Evolutionary conservation across 2,888 invertebrate species (phyloP).

Genomic region (Poecilus cupreus): DNA sequence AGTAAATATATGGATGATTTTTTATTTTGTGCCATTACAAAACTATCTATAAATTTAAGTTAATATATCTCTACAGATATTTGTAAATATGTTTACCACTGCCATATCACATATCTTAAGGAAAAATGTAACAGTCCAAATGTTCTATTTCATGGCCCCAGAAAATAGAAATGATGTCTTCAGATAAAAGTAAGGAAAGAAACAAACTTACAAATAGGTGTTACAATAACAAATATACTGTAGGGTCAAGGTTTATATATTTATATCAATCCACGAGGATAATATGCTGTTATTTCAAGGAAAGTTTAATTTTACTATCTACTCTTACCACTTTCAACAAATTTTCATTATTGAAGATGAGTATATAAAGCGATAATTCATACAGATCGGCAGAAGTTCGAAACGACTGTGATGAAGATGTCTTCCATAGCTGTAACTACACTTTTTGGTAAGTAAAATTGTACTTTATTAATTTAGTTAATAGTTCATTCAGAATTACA

Average conservation of each 20-base stretch:
- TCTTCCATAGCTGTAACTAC: background rate
- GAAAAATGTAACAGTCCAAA: background rate
- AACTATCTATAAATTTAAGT: too few relatives aligned
- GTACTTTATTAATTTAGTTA: background rate
- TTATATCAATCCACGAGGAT: background rate
- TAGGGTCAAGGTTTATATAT: background rate
- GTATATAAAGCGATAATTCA: background rate
- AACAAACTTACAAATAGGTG: background rate
- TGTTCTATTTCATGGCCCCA: slow-evolving; percentile 3
- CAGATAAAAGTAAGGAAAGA: background rate
- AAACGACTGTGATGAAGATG: slow-evolving; percentile 24
- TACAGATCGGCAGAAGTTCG: background rate
- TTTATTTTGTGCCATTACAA: too few relatives aligned
- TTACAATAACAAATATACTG: slow-evolving; percentile 16
- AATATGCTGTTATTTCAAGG: background rate
- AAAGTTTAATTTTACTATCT: background rate
- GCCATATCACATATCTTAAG: too few relatives aligned
- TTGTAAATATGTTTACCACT: too few relatives aligned
- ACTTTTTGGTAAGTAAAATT: slow-evolving; percentile 35
- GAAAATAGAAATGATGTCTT: background rate
- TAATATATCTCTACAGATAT: too few relatives aligned
- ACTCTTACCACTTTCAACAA: background rate
- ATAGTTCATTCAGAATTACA: background rate
- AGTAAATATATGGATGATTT: too few relatives aligned
- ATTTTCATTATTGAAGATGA: background rate